Evolutionary conservation across 1,140 invertebrate genomes (phyloP).

Genomic region (Tribolium madens): DNA sequence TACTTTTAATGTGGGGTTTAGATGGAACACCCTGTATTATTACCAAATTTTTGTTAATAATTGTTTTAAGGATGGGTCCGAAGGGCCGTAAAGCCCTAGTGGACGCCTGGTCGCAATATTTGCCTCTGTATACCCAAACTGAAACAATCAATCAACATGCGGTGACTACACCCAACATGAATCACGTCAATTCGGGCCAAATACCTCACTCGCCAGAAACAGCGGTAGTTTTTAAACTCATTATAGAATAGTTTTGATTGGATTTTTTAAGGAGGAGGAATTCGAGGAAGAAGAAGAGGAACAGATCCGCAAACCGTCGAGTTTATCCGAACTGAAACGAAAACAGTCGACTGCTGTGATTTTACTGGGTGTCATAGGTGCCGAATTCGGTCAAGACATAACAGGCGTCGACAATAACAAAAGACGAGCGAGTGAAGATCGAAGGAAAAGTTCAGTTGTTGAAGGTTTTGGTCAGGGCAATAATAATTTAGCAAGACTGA

Average conservation of each 20-base stretch:
- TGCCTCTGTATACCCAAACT: conserved; percentile 88
- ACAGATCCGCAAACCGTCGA: conserved; percentile 83
- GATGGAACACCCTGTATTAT: no score
- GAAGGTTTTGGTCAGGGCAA: conserved; percentile 84
- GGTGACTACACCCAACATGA: conserved; percentile 55
- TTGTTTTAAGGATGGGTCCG: conserved; percentile 78
- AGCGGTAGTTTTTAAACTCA: conserved; percentile 12
- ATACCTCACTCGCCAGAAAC: conserved; percentile 65
- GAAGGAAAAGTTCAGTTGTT: conserved; percentile 84
- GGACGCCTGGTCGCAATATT: conserved; percentile 94
- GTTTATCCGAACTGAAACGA: conserved; percentile 86
- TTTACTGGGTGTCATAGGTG: conserved; percentile 95
- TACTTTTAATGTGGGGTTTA: no score
- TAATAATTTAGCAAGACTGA: conserved; percentile 90
- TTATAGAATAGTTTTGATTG: background rate
- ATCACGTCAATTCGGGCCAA: conserved; percentile 63
- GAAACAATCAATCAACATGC: conserved; percentile 74
- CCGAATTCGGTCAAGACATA: conserved; percentile 96
- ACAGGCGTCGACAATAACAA: conserved; percentile 71
- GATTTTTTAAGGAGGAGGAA: conserved; percentile 74
- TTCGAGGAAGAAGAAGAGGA: conserved; percentile 89
- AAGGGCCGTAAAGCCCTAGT: conserved; percentile 93
- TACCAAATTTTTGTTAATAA: no score
- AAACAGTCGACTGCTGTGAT: conserved; percentile 98
- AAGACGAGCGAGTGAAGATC: conserved; percentile 71